Evolutionary conservation across 2,888 invertebrate species (phyloP).

Genomic region (Brenthis daphne): DNA sequence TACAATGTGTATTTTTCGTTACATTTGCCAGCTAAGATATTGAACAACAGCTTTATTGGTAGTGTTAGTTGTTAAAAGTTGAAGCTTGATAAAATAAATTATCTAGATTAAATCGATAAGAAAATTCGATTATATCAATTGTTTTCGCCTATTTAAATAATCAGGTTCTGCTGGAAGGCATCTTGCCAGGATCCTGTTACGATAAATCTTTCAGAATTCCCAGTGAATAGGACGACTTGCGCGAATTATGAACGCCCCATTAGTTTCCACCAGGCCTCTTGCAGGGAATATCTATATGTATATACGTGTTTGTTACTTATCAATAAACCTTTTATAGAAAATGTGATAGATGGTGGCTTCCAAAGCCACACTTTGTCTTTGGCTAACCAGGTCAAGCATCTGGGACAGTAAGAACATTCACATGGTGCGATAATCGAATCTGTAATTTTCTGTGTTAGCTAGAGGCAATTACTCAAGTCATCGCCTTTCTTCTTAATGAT

Average conservation of each 20-base stretch:
- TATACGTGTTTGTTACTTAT: background rate
- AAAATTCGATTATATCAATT: slow-evolving; percentile 9
- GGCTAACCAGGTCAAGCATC: too few relatives aligned
- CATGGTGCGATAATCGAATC: too few relatives aligned
- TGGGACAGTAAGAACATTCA: too few relatives aligned
- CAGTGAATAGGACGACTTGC: slow-evolving; percentile 73
- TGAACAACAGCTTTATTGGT: too few relatives aligned
- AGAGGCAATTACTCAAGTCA: too few relatives aligned
- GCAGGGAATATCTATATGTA: slow-evolving; percentile 7
- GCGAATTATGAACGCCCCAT: slow-evolving; percentile 79
- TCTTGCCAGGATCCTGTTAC: slow-evolving; percentile 77
- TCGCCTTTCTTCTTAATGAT: too few relatives aligned
- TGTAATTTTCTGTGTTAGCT: too few relatives aligned
- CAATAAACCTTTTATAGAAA: too few relatives aligned
- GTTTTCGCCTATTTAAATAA: slow-evolving; percentile 32
- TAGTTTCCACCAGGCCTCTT: slow-evolving; percentile 72
- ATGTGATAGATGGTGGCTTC: too few relatives aligned
- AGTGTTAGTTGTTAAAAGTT: slow-evolving; percentile 11
- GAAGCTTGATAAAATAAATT: background rate
- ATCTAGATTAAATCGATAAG: slow-evolving; percentile 25
- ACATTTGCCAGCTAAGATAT: too few relatives aligned
- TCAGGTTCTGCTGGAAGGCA: slow-evolving; percentile 68
- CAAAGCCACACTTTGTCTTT: too few relatives aligned
- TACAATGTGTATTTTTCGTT: too few relatives aligned
- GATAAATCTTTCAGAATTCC: slow-evolving; percentile 73